A percentile compares a stretch with the other conserved stretches of the same genome.
These are phyloP conservation scores for Neopelma chrysocephalum DNA, from an alignment of 2,797 vertebrate genomes.

Conservation along the genomic window DNA sequence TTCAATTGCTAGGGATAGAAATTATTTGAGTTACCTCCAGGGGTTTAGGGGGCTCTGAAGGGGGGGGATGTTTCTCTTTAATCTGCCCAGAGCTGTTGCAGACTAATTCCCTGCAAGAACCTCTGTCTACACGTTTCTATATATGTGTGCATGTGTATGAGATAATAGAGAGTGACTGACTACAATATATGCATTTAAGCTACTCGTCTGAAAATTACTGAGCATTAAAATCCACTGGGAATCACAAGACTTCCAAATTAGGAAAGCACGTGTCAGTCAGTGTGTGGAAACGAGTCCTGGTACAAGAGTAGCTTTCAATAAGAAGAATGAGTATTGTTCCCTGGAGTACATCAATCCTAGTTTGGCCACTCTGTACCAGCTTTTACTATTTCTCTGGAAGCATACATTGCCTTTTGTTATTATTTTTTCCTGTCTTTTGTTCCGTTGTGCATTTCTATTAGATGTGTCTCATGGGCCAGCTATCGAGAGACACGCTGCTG, in stretches of 20 bases:
- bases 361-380: constrained; percentile 8
- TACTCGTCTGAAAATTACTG: constrained; percentile 47
- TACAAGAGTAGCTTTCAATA: constrained; percentile 51
- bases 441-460: constrained; percentile 13
- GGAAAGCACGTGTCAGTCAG: constrained; percentile 33
- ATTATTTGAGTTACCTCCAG: neutral
- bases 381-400: constrained; percentile 43
- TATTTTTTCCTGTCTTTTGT: constrained; percentile 29
- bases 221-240: constrained; percentile 52
- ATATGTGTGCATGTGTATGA: neutral
- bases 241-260: constrained; percentile 43
- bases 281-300: neutral
- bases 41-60: neutral
- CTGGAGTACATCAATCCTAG: constrained; percentile 14
- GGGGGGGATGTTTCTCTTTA: neutral
- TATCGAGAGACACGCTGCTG: constrained; percentile 2
- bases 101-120: neutral
- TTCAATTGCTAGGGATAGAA: neutral
- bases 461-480: constrained; percentile 13
- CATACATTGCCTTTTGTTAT: neutral
- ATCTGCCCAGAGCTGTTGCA: neutral
- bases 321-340: constrained; percentile 35
- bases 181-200: constrained; percentile 28
- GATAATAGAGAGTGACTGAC: constrained; percentile 49
- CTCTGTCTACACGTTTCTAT: neutral